Evolutionary conservation across 2,888 invertebrate species (phyloP).

Genomic region (Ephialtes manifestator): DNA sequence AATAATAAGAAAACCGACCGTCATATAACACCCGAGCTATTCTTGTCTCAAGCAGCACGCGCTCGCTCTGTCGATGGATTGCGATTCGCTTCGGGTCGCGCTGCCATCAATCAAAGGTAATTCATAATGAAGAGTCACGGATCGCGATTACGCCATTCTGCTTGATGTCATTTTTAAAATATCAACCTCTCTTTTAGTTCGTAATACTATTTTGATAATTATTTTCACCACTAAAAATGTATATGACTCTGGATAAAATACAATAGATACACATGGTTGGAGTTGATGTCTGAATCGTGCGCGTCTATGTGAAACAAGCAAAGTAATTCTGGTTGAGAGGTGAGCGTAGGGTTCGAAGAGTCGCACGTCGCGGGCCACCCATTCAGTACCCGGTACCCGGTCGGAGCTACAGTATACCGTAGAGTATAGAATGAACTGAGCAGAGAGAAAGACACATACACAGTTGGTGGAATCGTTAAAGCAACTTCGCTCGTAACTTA

Average conservation of each 20-base stretch:
- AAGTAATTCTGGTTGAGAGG: constrained; percentile 14
- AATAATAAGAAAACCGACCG: too few relatives aligned
- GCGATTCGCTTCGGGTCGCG: too few relatives aligned
- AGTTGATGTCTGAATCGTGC: neutral
- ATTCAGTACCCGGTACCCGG: neutral
- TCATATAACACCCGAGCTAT: too few relatives aligned
- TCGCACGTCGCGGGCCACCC: constrained; percentile 31
- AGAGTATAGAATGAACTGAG: constrained; percentile 37
- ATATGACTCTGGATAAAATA: neutral
- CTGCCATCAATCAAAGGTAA: too few relatives aligned
- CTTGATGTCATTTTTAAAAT: too few relatives aligned
- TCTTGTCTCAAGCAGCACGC: too few relatives aligned
- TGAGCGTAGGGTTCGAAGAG: neutral
- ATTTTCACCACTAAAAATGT: neutral
- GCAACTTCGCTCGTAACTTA: constrained; percentile 73
- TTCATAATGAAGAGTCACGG: too few relatives aligned
- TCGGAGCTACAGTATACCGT: constrained; percentile 1
- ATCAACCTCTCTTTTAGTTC: too few relatives aligned
- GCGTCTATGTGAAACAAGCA: constrained; percentile 11
- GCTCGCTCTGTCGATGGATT: too few relatives aligned
- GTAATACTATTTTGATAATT: neutral
- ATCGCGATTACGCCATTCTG: too few relatives aligned
- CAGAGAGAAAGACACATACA: constrained; percentile 27
- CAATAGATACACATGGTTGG: neutral
- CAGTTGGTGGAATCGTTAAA: constrained; percentile 71